Base-by-base conservation (phyloP, 2,888 invertebrate species). In the Chelonus formosanus region DNA sequence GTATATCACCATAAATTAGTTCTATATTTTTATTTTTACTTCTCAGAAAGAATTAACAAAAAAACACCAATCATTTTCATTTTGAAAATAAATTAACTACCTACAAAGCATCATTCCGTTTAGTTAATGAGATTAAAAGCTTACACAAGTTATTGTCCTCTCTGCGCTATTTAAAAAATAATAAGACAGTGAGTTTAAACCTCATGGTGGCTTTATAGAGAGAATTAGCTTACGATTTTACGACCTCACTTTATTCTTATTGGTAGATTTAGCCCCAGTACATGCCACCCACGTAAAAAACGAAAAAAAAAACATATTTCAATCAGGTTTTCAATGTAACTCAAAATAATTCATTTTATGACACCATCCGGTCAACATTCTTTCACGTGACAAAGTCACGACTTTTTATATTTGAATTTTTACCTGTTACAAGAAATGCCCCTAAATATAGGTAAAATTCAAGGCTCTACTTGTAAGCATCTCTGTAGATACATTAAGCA, bases 371-470 rank as follows among this genome's bases (percentile, higher is more conserved):
- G 34, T 48, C 5, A 4, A 5, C 10, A 48, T 58, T 58, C 58
- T 48, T 31, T 7, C n/a, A 4, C 6, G 44, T 56, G 4, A 56
- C 56, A 56, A 57, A 57, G 44, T 47, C 58, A 47, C 35, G n/a
- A 55, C 53, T 59, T 62, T 45, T 36, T 59, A 57, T 47, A 54
- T 20, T 54, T 62, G 31, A 7, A n/a, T 57, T 52, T 53, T 47
- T 65, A 70, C 65, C 69, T 65, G 62, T 40, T 40, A 32, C 43
- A 35, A 50, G 60, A 31, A 62, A 62, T 69, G 67, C 70, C 63
- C 63, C n/a, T 63, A 61, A 58, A 63, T 64, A 65, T 10, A 43
- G 56, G 40, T 10, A 3, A 48, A 48, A 48, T 48, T 31, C 60
- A 60, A 60, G 50, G 52, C n/a, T 40, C 5, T n/a, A n/a, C 35